Evolutionary conservation across 35 echinoderm and acorn worm species (phyloP).

Genomic region (Heliocidaris erythrogramma): DNA sequence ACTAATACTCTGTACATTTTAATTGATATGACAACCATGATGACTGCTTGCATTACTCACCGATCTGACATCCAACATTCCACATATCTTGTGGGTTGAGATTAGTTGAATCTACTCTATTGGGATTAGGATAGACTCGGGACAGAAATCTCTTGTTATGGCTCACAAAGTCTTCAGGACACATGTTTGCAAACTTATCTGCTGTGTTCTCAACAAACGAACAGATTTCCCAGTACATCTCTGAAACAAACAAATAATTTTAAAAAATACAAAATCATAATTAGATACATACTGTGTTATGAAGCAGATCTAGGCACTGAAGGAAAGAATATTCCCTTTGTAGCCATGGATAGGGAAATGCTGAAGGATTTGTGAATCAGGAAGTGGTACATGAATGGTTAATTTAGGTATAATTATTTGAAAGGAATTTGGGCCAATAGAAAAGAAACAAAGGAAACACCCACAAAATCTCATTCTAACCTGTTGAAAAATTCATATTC

Average conservation of each 20-base stretch:
- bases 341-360: too few relatives aligned
- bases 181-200: constrained; percentile 74
- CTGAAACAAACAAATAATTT: constrained; percentile 65
- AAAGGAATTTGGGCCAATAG: too few relatives aligned
- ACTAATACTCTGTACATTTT: too few relatives aligned
- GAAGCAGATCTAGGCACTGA: too few relatives aligned
- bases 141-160: constrained; percentile 86
- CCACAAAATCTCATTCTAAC: too few relatives aligned
- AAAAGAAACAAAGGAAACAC: too few relatives aligned
- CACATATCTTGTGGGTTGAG: constrained; percentile 93
- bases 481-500: too few relatives aligned
- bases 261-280: not conserved
- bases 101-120: constrained; percentile 88
- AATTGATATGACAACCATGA: not conserved
- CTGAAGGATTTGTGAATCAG: too few relatives aligned
- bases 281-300: not conserved
- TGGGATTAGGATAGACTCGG: constrained; percentile 82
- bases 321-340: too few relatives aligned
- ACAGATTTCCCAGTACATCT: constrained; percentile 93
- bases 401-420: too few relatives aligned
- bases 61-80: constrained; percentile 97
- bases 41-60: constrained; percentile 44
- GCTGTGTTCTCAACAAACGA: constrained; percentile 81
- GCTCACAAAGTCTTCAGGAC: constrained; percentile 91
- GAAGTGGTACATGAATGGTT: too few relatives aligned